These are phyloP conservation scores for Takifugu ocellatus DNA, from an alignment of 2,797 vertebrate genomes.

Conservation along the genomic window DNA sequence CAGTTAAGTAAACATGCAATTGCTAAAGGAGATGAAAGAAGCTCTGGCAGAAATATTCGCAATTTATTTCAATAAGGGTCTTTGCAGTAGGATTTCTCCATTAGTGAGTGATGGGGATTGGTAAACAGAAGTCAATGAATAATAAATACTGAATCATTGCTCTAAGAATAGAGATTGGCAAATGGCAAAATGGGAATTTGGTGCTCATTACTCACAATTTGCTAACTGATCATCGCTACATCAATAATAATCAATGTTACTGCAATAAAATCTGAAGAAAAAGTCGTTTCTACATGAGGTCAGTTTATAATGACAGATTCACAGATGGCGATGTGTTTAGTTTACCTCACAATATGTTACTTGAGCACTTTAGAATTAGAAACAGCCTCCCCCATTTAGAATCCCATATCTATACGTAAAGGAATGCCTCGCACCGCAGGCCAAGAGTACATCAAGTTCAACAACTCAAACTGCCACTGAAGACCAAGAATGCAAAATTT, in stretches of 20 bases:
- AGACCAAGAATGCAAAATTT: slow-evolving; percentile 63
- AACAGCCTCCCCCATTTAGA: slow-evolving; percentile 32
- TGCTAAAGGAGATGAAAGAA: slow-evolving; percentile 45
- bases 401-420: slow-evolving; percentile 51
- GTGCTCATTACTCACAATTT: slow-evolving; percentile 52
- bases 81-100: slow-evolving; percentile 35
- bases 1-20: slow-evolving; percentile 49
- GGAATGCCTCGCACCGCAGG: slow-evolving; percentile 49
- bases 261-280: neutral
- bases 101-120: slow-evolving; percentile 47
- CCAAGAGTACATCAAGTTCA: slow-evolving; percentile 58
- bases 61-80: slow-evolving; percentile 28
- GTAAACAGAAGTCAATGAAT: slow-evolving; percentile 58
- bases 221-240: slow-evolving; percentile 23
- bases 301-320: slow-evolving; percentile 16
- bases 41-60: slow-evolving; percentile 58
- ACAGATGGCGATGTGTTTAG: slow-evolving; percentile 25
- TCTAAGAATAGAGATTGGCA: slow-evolving; percentile 40
- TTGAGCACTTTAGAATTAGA: slow-evolving; percentile 43
- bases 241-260: slow-evolving; percentile 19
- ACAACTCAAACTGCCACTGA: slow-evolving; percentile 57
- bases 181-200: slow-evolving; percentile 47
- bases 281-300: slow-evolving; percentile 15
- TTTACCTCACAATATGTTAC: slow-evolving; percentile 30
- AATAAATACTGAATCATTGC: slow-evolving; percentile 69